Conservation (phyloP, 2,113 vertebrate species). For the Ammodytes dubius region DNA sequence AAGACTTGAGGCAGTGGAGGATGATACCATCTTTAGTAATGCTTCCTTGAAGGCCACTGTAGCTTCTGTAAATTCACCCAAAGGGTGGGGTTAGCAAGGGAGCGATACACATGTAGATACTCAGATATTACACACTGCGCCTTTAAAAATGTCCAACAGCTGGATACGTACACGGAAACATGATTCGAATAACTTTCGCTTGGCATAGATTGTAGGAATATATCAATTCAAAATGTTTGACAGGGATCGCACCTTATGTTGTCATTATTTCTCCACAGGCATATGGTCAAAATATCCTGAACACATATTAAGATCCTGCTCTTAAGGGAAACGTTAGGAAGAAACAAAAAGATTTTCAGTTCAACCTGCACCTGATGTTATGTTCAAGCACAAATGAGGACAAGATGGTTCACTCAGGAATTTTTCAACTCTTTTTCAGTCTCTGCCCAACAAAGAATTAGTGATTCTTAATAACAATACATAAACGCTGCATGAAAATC, state of each 20-base stretch:
- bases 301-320: slow-evolving; percentile 5
- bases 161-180: not conserved
- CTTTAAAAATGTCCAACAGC: not conserved
- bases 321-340: not conserved
- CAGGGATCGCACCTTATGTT: not conserved
- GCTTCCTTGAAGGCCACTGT: too few relatives aligned
- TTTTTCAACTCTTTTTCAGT: slow-evolving; percentile 12
- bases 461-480: not conserved
- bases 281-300: slow-evolving; percentile 35
- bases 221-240: slow-evolving; percentile 13
- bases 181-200: slow-evolving; percentile 1
- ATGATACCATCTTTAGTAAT: too few relatives aligned
- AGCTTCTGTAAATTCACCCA: too few relatives aligned
- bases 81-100: too few relatives aligned
- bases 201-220: not conserved
- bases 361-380: slow-evolving; percentile 33
- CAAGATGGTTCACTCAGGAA: slow-evolving; percentile 30
- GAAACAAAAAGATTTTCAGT: not conserved
- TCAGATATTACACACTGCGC: too few relatives aligned
- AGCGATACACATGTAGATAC: too few relatives aligned
- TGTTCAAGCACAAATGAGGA: not conserved
- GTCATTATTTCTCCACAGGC: slow-evolving; percentile 4
- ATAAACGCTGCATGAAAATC: not conserved
- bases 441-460: slow-evolving; percentile 30
- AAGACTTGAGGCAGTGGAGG: too few relatives aligned